Percentiles rank a stretch among this genome's conserved stretches.
phyloP scores from a whole-genome alignment of 2,888 invertebrate genomes.

The Tupiocoris notatus region DNA sequence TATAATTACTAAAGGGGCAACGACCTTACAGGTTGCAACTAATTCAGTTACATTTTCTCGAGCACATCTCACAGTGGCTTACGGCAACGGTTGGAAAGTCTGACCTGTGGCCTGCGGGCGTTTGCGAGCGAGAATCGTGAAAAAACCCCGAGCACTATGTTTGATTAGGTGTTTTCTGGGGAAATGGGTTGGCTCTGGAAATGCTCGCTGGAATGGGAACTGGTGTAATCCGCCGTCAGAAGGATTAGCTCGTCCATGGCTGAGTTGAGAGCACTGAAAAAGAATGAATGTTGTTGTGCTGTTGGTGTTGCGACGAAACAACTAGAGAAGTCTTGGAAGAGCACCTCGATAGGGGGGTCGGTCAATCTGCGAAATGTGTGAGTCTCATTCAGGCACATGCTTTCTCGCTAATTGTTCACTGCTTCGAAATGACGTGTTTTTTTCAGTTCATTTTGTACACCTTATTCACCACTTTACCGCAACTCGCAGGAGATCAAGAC shows the following conservation, averaged over 20 bases:
- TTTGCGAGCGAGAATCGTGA: neutral
- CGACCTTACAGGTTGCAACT: no score
- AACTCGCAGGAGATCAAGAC: no score
- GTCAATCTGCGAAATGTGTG: slow-evolving; percentile 42
- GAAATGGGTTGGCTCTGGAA: neutral
- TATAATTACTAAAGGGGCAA: no score
- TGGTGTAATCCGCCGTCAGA: slow-evolving; percentile 27
- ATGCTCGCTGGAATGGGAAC: neutral
- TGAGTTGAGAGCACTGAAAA: neutral
- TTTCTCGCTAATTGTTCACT: slow-evolving; percentile 37
- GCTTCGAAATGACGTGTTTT: no score
- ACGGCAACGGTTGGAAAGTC: no score
- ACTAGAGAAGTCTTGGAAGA: neutral
- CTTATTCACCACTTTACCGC: no score
- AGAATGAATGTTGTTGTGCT: neutral
- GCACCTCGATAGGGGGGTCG: neutral
- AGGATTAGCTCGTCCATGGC: slow-evolving; percentile 24
- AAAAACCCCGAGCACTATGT: slow-evolving; percentile 30
- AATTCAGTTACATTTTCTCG: no score
- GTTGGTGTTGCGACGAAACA: neutral
- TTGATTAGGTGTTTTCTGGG: slow-evolving; percentile 33
- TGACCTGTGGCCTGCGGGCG: neutral
- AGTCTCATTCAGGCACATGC: slow-evolving; percentile 17
- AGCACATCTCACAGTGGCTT: no score
- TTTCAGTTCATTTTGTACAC: no score